phyloP scores from a whole-genome alignment of 2,888 invertebrate species.

The Phorcus lineatus region DNA sequence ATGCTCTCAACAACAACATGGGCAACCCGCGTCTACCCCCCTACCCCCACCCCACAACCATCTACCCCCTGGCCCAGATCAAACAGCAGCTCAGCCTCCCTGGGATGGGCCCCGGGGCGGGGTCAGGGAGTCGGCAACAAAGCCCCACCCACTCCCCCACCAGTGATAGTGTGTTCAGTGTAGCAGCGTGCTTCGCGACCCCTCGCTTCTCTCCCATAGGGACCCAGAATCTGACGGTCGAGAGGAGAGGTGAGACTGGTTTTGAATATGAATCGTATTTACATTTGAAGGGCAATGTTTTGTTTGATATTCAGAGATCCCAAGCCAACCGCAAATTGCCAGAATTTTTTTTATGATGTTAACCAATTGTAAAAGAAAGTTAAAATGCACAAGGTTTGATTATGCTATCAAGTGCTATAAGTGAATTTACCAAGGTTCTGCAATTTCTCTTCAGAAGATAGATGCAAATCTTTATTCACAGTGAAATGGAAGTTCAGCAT shows the following conservation, averaged over 20 bases:
- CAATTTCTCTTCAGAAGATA: too few species aligned
- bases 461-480: too few species aligned
- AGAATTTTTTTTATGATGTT: too few species aligned
- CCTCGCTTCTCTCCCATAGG: constrained; percentile 84
- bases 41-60: constrained; percentile 88
- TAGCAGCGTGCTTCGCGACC: constrained; percentile 87
- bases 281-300: too few species aligned
- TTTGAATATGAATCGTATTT: too few species aligned
- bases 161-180: constrained; percentile 82
- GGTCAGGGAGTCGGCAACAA: constrained; percentile 43
- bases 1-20: constrained; percentile 72
- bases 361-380: too few species aligned
- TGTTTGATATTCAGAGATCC: too few species aligned
- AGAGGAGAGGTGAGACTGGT: constrained; percentile 59
- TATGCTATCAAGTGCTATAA: too few species aligned
- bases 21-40: constrained; percentile 92
- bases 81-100: constrained; percentile 77
- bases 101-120: constrained; percentile 45
- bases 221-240: constrained; percentile 69
- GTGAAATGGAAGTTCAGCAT: too few species aligned
- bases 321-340: too few species aligned
- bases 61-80: constrained; percentile 90
- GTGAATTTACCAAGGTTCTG: too few species aligned
- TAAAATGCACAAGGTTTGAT: too few species aligned
- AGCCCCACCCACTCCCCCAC: constrained; percentile 77